These are phyloP conservation scores for Glossophaga mutica DNA, from an alignment of 2,797 vertebrate genomes.

Conservation along the genomic window DNA sequence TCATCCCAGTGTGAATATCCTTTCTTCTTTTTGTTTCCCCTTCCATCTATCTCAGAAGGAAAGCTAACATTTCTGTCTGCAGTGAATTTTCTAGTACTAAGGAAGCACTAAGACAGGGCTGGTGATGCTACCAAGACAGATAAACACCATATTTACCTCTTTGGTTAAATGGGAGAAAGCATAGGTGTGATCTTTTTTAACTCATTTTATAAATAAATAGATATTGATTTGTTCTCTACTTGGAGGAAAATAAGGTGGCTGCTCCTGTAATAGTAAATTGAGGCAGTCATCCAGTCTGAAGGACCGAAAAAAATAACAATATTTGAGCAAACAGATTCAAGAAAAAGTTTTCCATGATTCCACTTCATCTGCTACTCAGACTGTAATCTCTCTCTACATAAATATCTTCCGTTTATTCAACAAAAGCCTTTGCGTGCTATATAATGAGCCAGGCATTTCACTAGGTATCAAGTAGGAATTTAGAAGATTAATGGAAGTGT, in stretches of 20 bases:
- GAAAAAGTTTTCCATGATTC: neutral
- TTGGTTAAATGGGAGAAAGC: neutral
- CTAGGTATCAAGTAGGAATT: neutral
- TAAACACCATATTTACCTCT: neutral
- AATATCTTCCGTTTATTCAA: neutral
- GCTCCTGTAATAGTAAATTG: conserved; percentile 14
- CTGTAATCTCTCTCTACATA: neutral
- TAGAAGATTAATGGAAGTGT: conserved; percentile 37
- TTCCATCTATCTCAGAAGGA: neutral
- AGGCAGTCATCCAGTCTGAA: neutral
- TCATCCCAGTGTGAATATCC: neutral
- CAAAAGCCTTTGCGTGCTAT: neutral
- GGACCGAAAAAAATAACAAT: neutral
- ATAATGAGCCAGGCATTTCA: neutral
- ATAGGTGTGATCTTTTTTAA: neutral
- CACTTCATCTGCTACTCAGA: neutral
- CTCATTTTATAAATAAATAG: neutral
- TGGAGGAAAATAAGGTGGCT: neutral
- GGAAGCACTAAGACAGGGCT: neutral
- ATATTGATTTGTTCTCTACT: neutral
- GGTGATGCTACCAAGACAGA: neutral
- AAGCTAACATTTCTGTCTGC: neutral
- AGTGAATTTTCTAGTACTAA: neutral
- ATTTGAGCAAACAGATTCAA: neutral
- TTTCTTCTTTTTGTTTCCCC: neutral